phyloP scores from a whole-genome alignment of 2,113 vertebrate genomes.

The Misgurnus anguillicaudatus region DNA sequence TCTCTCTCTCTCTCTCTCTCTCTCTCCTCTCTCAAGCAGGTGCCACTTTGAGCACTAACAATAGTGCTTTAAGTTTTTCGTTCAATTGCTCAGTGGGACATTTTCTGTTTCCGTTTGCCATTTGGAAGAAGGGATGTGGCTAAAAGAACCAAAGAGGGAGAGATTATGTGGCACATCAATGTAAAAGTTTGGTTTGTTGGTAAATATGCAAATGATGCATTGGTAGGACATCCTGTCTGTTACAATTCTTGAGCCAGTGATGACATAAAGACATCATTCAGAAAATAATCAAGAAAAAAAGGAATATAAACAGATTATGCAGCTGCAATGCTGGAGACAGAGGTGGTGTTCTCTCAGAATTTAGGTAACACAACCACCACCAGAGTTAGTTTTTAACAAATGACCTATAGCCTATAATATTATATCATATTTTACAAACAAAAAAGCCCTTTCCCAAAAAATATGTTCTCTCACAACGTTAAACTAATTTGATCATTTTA shows the following conservation, averaged over 20 bases:
- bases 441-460: background rate
- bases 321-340: background rate
- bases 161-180: constrained; percentile 3
- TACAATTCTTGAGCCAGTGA: background rate
- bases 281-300: constrained; percentile 17
- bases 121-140: constrained; percentile 42
- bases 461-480: no score
- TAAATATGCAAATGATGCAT: constrained; percentile 30
- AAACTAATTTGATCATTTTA: no score
- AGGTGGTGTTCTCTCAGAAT: background rate
- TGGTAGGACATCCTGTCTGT: constrained; percentile 16
- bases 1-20: background rate
- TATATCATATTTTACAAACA: background rate
- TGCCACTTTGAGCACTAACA: constrained; percentile 47
- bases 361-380: background rate
- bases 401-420: no score
- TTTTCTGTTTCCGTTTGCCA: constrained; percentile 54
- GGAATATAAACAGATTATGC: background rate
- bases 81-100: constrained; percentile 61
- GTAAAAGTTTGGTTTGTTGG: background rate
- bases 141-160: constrained; percentile 5
- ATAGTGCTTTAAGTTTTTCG: constrained; percentile 34
- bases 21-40: constrained; percentile 52
- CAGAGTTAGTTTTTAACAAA: background rate
- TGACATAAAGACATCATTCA: constrained; percentile 22